phyloP scores from a whole-genome alignment of 1,140 invertebrate genomes.

The Pristionchus pacificus region DNA sequence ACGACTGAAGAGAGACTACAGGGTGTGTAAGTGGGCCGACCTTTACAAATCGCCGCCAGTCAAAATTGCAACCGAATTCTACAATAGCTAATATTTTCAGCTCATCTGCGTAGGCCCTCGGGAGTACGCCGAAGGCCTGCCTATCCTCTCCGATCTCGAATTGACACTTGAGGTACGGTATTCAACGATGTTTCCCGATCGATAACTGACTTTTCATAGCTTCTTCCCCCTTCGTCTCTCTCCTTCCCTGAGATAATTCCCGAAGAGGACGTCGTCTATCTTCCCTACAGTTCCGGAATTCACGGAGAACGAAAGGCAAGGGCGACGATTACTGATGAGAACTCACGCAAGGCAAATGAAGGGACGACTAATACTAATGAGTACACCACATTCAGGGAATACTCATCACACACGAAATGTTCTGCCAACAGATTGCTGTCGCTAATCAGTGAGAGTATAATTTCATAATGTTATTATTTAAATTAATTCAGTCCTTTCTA shows the following conservation, averaged over 20 bases:
- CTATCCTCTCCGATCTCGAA: slow-evolving; percentile 10
- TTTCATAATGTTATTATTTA: background rate
- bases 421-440: background rate
- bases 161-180: background rate
- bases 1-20: slow-evolving; percentile 8
- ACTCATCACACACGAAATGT: background rate
- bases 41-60: too few species aligned
- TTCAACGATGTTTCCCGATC: too few species aligned
- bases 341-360: background rate
- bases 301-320: slow-evolving; percentile 15
- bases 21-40: background rate
- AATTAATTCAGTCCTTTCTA: background rate
- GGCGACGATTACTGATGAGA: too few species aligned
- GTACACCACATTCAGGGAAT: background rate
- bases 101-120: slow-evolving; percentile 12
- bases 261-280: slow-evolving; percentile 10
- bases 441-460: background rate
- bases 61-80: too few species aligned
- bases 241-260: slow-evolving; percentile 7
- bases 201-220: background rate
- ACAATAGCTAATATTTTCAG: background rate
- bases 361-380: background rate
- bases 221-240: background rate
- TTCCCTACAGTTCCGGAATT: slow-evolving; percentile 13
- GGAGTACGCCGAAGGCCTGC: slow-evolving; percentile 6